Evolutionary conservation across 2,888 invertebrate species (phyloP), one percentile per base, ranked within the genome.

Genomic region (Perdita meconis): DNA sequence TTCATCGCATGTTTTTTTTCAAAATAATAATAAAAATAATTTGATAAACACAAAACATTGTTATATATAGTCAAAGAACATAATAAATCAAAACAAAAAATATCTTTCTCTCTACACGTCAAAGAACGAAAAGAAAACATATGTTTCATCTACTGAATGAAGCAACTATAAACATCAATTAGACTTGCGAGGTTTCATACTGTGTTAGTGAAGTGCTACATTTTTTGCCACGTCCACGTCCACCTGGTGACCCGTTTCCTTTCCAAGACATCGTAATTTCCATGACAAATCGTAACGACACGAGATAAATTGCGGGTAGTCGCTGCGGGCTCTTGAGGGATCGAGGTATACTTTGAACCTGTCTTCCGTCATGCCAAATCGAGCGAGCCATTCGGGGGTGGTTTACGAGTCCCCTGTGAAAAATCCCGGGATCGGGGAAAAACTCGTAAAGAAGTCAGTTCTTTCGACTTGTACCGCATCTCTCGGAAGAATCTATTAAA

Each of bases 231-330:
- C 44, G 38, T 22, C 65, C 10, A 1, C 38, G 47, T 36, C 60
- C 60, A 65, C 26, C 19, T 3, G 36, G 19, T 19, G 42, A 34
- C 13, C 47, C 60, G 30, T 44, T 57, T 30, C 38, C 51, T 51
- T 50, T 1, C n/a, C 22, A 36, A n/a, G 0, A 22, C 40, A 38
- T 13, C 36, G 57, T 63, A 66, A 81, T 72, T 76, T 79, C 69
- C 76, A 79, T 44, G 66, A 69, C 42, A 65, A 81, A 79, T 79
- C 63, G 71, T 51, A 68, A 68, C 51, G 44, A 57, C n/a, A 51
- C 30, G 53, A 72, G 76, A 79, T 79, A 81, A 79, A 81, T 79
- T 68, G 80, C 73, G 19, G 36, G 38, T 19, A 26, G 40, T 59
- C 64, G 64, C 51, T n/a, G 36, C 34, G 30, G 22, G 50, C 51